Evolutionary conservation across 2,113 vertebrate species (phyloP), one percentile per base, ranked within the genome.

Genomic region (Pygathrix nemaeus): DNA sequence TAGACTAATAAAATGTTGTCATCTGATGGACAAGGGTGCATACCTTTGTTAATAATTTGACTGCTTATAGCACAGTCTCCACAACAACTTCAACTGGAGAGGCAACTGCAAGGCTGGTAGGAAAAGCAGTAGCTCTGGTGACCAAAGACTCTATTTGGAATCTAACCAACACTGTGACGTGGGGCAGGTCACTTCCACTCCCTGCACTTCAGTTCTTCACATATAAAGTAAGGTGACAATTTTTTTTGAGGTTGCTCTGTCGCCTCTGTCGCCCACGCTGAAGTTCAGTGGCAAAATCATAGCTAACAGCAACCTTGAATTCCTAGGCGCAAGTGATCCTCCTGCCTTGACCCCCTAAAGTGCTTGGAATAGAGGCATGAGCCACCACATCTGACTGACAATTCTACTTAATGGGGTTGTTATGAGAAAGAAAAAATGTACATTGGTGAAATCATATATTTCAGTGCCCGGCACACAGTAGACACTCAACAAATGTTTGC

Each of bases 61-160:
- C 68, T 73, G 50, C 57, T 97, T 90, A 78, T 20, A 61, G 73
- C 8, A 52, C 59, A 80, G 61, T 90, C 70, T 96, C 55, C 61
- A 96, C 59, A 94, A 79, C 68, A 94, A 80, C 68, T 93, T 18
- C 68, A 70, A 66, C 50, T 50, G 75, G 12, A 83, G 50, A 94
- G 30, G 79, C 85, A 95, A 86, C 86, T 94, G 78, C 57, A 59
- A 93, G 55, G n/a, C 66, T 88, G 43, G 76, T 72, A 76, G 81
- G 35, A 97, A 79, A 89, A 86, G 20, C 35, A 79, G 9, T 78
- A 75, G 30, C 21, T 97, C 89, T 92, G 64, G 40, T 83, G 64
- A 96, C n/a, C 30, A 38, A 96, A 95, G 17, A 57, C 55, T 96
- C 82, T 90, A 84, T 96, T 93, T 96, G 73, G 73, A 97, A 90